phyloP scores from a whole-genome alignment of 2,113 vertebrate species.

The Gopherus evgoodei region DNA sequence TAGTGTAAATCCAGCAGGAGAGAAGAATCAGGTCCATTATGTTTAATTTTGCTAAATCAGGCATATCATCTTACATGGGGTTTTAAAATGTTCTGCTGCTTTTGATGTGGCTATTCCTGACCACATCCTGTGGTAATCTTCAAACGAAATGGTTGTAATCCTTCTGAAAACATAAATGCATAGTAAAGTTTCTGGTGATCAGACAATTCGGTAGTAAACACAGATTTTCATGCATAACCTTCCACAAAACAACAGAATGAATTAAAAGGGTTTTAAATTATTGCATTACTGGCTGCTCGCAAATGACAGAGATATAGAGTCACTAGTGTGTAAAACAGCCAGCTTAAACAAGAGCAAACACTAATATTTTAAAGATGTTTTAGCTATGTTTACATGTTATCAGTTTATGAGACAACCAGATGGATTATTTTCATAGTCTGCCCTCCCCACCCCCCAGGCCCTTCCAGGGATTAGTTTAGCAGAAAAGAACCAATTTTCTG shows the following conservation, averaged over 20 bases:
- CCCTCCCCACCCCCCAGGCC: not conserved
- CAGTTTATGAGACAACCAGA: not conserved
- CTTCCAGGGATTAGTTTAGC: not conserved
- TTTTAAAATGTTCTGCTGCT: conserved; percentile 19
- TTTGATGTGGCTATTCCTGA: conserved; percentile 62
- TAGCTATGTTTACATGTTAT: not conserved
- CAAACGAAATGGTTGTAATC: conserved; percentile 62
- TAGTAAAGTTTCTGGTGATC: not conserved
- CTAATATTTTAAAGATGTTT: not conserved
- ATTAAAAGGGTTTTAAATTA: not conserved
- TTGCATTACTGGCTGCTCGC: not conserved
- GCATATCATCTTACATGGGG: conserved; percentile 49
- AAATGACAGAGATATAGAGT: not conserved
- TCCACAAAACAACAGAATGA: not conserved
- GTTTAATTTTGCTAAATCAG: not conserved
- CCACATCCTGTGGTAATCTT: conserved; percentile 66
- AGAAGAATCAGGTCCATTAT: not conserved
- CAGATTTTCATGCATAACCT: not conserved
- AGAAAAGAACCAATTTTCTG: not conserved
- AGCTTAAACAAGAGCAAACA: not conserved
- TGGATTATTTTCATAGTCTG: conserved; percentile 4
- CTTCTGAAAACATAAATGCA: conserved; percentile 64
- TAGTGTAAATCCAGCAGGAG: not conserved
- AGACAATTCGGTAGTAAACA: not conserved
- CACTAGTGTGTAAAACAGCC: not conserved